phyloP scores from a whole-genome alignment of 2,797 vertebrate genomes.

The Lateolabrax maculatus region DNA sequence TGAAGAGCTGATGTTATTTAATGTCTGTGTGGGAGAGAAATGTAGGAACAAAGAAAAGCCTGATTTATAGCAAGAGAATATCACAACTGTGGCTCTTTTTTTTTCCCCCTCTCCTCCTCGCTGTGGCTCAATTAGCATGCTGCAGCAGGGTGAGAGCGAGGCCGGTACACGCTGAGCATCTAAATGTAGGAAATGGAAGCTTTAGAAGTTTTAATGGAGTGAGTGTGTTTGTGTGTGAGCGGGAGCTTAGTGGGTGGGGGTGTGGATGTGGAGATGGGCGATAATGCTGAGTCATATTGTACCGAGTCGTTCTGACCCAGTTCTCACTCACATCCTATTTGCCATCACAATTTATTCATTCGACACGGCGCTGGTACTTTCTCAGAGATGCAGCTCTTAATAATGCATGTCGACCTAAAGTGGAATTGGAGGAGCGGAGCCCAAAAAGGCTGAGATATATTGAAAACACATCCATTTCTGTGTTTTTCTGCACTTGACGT shows the following conservation, averaged over 20 bases:
- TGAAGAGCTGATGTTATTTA: conserved; percentile 6
- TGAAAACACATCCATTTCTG: conserved; percentile 27
- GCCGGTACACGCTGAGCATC: conserved; percentile 42
- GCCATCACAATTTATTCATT: conserved; percentile 67
- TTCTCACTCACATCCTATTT: conserved; percentile 72
- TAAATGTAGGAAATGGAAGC: conserved; percentile 53
- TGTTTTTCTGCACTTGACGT: neutral
- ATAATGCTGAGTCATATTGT: conserved; percentile 72
- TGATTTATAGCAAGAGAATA: conserved; percentile 14
- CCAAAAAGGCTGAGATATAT: conserved; percentile 16
- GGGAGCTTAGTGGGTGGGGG: conserved; percentile 21
- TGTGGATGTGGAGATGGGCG: conserved; percentile 25
- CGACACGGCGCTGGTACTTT: conserved; percentile 51
- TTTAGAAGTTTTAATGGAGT: conserved; percentile 65
- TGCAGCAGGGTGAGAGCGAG: conserved; percentile 29
- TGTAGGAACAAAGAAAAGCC: conserved; percentile 38
- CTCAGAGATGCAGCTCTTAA: conserved; percentile 62
- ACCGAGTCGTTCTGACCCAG: conserved; percentile 69
- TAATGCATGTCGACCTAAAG: conserved; percentile 67
- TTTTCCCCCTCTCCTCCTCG: too few species aligned
- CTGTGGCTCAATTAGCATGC: conserved; percentile 31
- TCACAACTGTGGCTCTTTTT: conserved; percentile 1
- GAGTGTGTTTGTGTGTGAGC: conserved; percentile 44
- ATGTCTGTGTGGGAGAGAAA: conserved; percentile 28
- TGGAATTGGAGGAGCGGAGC: conserved; percentile 19